A percentile compares a stretch with the other conserved stretches of the same genome.
Evolutionary conservation across 2,888 invertebrate genomes (phyloP).

Genomic region (Cephonodes hylas): DNA sequence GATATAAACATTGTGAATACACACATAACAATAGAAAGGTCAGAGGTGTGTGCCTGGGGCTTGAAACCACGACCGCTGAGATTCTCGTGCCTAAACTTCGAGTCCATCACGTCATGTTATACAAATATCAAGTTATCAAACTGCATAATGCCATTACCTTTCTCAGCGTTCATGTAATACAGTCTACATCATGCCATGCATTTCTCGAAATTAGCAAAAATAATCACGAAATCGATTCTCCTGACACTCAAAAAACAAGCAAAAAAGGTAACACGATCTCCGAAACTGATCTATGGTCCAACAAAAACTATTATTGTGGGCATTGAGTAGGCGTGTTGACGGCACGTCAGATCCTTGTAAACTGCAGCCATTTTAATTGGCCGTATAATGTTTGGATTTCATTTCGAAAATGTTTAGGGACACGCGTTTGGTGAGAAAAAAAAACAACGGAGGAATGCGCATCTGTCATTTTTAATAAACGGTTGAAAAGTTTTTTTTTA

Average conservation of each 20-base stretch:
- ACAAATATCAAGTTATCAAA: too few species aligned
- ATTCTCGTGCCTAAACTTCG: too few species aligned
- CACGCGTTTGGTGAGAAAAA: constrained; percentile 43
- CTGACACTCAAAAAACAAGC: constrained; percentile 8
- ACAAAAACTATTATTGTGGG: constrained; percentile 61
- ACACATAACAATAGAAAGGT: too few species aligned
- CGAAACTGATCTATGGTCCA: constrained; percentile 7
- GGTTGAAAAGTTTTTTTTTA: not conserved
- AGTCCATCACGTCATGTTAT: too few species aligned
- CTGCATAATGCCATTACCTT: too few species aligned
- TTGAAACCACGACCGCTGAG: too few species aligned
- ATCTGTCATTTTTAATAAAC: constrained; percentile 39
- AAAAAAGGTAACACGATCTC: constrained; percentile 23
- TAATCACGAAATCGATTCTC: not conserved
- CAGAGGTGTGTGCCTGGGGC: too few species aligned
- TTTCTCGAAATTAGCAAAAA: not conserved
- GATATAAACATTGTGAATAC: too few species aligned
- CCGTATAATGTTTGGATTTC: constrained; percentile 63
- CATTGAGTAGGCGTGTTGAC: constrained; percentile 54
- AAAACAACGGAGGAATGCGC: constrained; percentile 32
- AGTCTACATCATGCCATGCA: not conserved
- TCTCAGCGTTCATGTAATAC: too few species aligned
- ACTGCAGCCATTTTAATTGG: constrained; percentile 64
- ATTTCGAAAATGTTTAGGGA: constrained; percentile 46
- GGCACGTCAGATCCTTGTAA: constrained; percentile 45